A percentile compares a stretch with the other conserved stretches of the same genome.
Conservation (phyloP, 2,113 vertebrate genomes). For the Narcine bancroftii region DNA sequence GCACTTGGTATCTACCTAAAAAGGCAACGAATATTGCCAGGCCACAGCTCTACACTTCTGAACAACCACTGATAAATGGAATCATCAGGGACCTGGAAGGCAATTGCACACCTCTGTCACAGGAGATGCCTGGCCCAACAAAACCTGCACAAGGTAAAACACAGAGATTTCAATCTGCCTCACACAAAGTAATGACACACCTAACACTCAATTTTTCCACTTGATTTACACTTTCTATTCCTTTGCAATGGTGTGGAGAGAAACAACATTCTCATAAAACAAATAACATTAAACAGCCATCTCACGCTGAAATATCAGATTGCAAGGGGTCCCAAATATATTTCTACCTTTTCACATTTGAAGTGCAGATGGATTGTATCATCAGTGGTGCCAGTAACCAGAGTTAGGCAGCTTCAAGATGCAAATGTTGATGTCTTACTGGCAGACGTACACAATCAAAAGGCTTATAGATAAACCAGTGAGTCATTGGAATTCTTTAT, state of each 20-base stretch:
- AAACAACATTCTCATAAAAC: background rate
- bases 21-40: background rate
- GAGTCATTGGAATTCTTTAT: background rate
- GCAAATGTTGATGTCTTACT: background rate
- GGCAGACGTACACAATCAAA: background rate
- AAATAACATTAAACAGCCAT: background rate
- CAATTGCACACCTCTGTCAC: slow-evolving; percentile 3
- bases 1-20: slow-evolving; percentile 18
- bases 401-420: background rate
- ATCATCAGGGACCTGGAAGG: background rate
- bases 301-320: background rate
- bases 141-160: slow-evolving; percentile 1
- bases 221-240: background rate
- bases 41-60: slow-evolving; percentile 6
- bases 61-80: slow-evolving; percentile 14
- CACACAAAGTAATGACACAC: background rate
- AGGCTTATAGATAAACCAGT: background rate
- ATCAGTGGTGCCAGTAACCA: background rate
- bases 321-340: background rate
- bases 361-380: background rate
- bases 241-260: background rate
- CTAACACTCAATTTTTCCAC: background rate
- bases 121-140: background rate
- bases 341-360: background rate
- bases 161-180: slow-evolving; percentile 29